Base-by-base conservation (phyloP, 1,140 invertebrate genomes). In the Lithobius niger region DNA sequence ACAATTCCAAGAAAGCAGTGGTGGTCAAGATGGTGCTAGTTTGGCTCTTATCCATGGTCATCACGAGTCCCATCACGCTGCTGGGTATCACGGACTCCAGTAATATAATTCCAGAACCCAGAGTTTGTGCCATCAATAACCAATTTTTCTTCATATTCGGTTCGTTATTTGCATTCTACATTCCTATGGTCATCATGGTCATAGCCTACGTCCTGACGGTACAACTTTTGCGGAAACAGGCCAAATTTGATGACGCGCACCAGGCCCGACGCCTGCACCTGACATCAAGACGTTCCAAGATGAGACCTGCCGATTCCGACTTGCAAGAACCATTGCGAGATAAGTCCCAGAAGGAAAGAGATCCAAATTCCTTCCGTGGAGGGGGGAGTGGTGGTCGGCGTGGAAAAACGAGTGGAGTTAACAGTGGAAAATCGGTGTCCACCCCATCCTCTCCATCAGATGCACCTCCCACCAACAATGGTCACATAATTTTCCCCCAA, bases 31-130 rank as follows among this genome's bases (percentile, higher is more conserved):
- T 93, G 47, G 81, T 82, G 2, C 73, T 86, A 3, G 88, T 88
- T 2, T 92, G 88, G 88, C 67, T 88, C 3, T 74, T 89, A 49
- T 84, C 87, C 40, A 85, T 88, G 79, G 71, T 86, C 44, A 86
- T 93, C 13, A 88, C 86, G 45, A 86, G 83, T 66, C 88, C 86
- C 15, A 87, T 93, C 60, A 90, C 86, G 4, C 79, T 90, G 44
- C 76, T 93, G 63, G 89, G 88, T 80, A 76, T 85, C 66, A 55
- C 69, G 3, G 71, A 78, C 60, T 64, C 64, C 19, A 56, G 52
- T 18, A 72, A 70, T 57, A 73, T 77, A 51, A 63, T 70, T 61
- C 61, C 67, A 10, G 72, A 79, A 45, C 76, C 79, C 2, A 74
- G 79, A 24, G 66, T 77, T 25, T 93, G 88, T 70, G 82, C 84